A percentile compares a stretch with the other conserved stretches of the same genome.
Evolutionary conservation across 2,888 invertebrate species (phyloP).

Genomic region (Drosophila yooni): DNA sequence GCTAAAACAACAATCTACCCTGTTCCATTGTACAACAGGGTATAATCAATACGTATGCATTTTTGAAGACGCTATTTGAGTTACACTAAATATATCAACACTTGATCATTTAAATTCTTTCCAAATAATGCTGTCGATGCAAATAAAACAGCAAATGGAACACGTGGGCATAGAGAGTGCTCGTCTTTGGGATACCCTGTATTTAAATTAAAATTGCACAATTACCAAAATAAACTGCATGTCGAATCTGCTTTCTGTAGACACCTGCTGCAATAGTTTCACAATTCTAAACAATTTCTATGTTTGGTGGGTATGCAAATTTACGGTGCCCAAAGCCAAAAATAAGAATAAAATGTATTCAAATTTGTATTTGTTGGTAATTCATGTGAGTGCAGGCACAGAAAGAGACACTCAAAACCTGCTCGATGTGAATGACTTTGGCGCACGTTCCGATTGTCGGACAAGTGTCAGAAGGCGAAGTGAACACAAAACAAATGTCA

Average conservation of each 20-base stretch:
- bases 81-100: background rate
- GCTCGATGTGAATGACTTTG: slow-evolving; percentile 63
- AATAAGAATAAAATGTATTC: slow-evolving; percentile 7
- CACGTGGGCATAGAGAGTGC: background rate
- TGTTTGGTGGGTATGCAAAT: background rate
- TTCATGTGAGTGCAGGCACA: slow-evolving; percentile 19
- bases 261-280: background rate
- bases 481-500: slow-evolving; percentile 37
- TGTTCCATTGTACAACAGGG: background rate
- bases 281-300: background rate
- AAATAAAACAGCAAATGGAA: background rate
- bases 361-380: slow-evolving; percentile 17
- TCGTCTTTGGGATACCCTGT: background rate
- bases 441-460: slow-evolving; percentile 51
- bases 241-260: background rate
- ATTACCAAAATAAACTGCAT: background rate
- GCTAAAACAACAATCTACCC: background rate
- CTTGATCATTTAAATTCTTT: background rate
- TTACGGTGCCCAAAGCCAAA: background rate
- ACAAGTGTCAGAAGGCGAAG: slow-evolving; percentile 54
- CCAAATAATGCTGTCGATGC: background rate
- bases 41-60: background rate
- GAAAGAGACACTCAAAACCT: slow-evolving; percentile 40
- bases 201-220: background rate
- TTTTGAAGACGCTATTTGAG: slow-evolving; percentile 1